Conservation (phyloP, 2,113 vertebrate genomes). For the Hemiprocne comata region DNA sequence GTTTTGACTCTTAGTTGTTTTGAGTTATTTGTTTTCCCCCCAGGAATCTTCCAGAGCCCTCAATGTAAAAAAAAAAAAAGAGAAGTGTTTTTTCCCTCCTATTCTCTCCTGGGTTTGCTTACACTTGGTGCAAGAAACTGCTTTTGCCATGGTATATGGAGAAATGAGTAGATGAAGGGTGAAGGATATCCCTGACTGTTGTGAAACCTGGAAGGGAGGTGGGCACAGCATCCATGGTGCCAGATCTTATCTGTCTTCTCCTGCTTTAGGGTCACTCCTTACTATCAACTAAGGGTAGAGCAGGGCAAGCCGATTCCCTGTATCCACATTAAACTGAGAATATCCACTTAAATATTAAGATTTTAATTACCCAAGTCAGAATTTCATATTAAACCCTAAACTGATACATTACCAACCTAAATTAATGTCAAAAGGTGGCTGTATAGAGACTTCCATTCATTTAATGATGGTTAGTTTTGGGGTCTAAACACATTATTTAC, state of each 20-base stretch:
- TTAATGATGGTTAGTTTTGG: conserved; percentile 40
- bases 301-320: background rate
- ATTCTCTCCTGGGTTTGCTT: background rate
- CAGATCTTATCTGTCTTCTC: background rate
- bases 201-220: background rate
- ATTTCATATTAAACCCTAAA: conserved; percentile 62
- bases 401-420: conserved; percentile 40
- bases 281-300: background rate
- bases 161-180: background rate
- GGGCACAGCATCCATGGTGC: rapidly evolving
- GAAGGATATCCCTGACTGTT: rapidly evolving
- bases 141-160: background rate
- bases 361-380: conserved; percentile 63
- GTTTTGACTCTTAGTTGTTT: background rate
- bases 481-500: conserved; percentile 61
- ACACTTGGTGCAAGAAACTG: background rate
- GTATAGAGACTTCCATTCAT: conserved; percentile 24
- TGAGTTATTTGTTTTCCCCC: background rate
- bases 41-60: background rate
- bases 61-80: background rate
- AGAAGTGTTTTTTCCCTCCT: rapidly evolving
- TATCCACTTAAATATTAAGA: conserved; percentile 52
- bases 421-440: conserved; percentile 62
- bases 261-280: background rate
- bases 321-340: conserved; percentile 30